Conservation (phyloP, 2,797 vertebrate species). For the Galagoides demidoff region DNA sequence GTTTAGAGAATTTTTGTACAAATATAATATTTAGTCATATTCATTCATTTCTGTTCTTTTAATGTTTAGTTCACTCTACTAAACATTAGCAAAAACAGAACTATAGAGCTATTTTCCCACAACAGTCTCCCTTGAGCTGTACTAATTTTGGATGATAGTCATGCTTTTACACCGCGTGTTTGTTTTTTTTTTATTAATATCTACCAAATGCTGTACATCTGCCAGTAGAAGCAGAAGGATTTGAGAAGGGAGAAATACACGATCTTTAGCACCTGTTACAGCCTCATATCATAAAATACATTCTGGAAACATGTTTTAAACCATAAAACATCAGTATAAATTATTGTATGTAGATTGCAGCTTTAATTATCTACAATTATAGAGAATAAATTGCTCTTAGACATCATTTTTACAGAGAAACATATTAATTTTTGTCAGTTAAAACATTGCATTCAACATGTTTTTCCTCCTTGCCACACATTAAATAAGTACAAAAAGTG, state of each 20-base stretch:
- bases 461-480: background rate
- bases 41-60: slow-evolving; percentile 2
- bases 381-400: background rate
- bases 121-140: background rate
- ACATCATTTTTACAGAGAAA: background rate
- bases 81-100: background rate
- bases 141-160: slow-evolving; percentile 50
- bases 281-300: slow-evolving; percentile 18
- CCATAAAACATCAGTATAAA: slow-evolving; percentile 41
- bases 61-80: background rate
- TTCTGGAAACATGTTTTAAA: slow-evolving; percentile 38
- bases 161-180: background rate
- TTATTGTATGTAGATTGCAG: background rate
- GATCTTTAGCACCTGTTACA: slow-evolving; percentile 30
- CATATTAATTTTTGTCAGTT: background rate
- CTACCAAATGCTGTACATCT: slow-evolving; percentile 61
- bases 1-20: background rate
- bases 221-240: slow-evolving; percentile 32
- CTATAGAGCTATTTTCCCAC: background rate
- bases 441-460: background rate
- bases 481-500: background rate
- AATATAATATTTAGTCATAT: background rate
- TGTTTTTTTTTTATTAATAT: slow-evolving; percentile 61
- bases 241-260: background rate
- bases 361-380: background rate